Conservation (phyloP, 2,888 invertebrate species). For the Masnerella sp. region DNA sequence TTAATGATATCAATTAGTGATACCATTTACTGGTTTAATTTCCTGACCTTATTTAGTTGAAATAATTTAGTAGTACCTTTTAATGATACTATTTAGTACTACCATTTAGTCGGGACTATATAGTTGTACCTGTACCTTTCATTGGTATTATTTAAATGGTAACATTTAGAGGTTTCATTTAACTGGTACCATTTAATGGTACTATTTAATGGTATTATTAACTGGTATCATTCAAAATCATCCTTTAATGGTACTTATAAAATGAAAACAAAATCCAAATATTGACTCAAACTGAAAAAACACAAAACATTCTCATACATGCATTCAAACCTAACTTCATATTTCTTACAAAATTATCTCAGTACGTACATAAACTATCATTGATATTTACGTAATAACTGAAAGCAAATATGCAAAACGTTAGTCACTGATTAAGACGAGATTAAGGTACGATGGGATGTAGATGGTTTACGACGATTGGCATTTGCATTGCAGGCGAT, state of each 20-base stretch:
- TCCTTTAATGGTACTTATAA: neutral
- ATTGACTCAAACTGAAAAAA: neutral
- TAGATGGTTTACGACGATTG: slow-evolving; percentile 19
- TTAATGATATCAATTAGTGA: too few species aligned
- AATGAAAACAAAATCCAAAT: too few species aligned
- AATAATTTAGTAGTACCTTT: too few species aligned
- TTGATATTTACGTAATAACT: slow-evolving; percentile 8
- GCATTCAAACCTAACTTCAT: too few species aligned
- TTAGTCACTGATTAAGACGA: slow-evolving; percentile 35
- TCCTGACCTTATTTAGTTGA: too few species aligned
- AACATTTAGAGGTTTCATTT: too few species aligned
- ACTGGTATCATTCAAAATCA: neutral
- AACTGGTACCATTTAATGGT: neutral
- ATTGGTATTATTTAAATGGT: too few species aligned
- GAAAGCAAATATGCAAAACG: slow-evolving; percentile 19
- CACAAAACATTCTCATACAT: neutral
- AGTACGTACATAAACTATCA: neutral
- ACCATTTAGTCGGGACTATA: too few species aligned
- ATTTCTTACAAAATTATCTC: neutral
- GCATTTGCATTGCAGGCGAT: slow-evolving; percentile 42
- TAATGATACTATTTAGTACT: too few species aligned
- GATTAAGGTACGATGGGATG: slow-evolving; percentile 28
- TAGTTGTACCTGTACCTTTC: too few species aligned
- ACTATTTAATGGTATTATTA: neutral
- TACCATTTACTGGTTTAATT: too few species aligned